Evolutionary conservation across 2,113 vertebrate species (phyloP).

Genomic region (Antechinus stuartii): DNA sequence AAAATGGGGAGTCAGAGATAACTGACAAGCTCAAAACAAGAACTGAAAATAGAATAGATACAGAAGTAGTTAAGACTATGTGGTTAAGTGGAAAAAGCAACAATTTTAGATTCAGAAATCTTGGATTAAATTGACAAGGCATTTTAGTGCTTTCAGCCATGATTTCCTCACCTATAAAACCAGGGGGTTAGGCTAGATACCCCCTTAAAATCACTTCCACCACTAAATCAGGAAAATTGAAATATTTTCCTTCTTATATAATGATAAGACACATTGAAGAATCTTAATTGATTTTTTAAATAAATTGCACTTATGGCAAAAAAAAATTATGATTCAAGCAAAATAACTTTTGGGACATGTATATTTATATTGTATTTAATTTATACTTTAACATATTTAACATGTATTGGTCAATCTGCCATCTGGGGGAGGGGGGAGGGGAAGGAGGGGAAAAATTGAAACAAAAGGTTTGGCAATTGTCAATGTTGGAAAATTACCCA

Average conservation of each 20-base stretch:
- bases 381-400: too few relatives aligned
- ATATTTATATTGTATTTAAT: too few relatives aligned
- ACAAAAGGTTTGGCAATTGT: too few relatives aligned
- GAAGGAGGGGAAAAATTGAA: too few relatives aligned
- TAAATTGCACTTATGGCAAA: not conserved
- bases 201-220: not conserved
- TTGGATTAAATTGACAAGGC: not conserved
- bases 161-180: not conserved
- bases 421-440: too few relatives aligned
- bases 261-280: not conserved
- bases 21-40: not conserved
- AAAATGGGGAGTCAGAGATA: not conserved
- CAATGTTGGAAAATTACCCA: too few relatives aligned
- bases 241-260: not conserved
- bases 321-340: not conserved
- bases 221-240: not conserved
- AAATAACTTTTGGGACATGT: not conserved
- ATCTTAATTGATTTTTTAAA: not conserved
- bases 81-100: not conserved
- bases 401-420: too few relatives aligned
- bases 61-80: not conserved
- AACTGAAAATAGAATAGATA: not conserved
- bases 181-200: not conserved
- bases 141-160: not conserved
- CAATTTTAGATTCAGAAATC: not conserved